Conservation (phyloP, 1,140 invertebrate genomes). For the Pseudomyrmex gracilis region DNA sequence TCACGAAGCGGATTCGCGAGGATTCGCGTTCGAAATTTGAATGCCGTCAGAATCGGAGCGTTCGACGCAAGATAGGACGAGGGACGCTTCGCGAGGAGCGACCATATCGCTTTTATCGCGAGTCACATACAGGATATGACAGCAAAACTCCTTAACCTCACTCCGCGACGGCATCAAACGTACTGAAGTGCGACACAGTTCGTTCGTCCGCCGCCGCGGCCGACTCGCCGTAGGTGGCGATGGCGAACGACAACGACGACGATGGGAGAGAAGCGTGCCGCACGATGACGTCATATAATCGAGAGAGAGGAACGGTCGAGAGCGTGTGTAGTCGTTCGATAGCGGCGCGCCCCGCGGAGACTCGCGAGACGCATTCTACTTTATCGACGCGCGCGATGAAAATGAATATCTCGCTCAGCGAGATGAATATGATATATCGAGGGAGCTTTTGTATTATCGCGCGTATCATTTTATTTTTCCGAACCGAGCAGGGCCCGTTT, state of each 20-base stretch:
- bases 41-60: not conserved
- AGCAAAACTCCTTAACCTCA: conserved; percentile 46
- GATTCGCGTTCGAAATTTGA: conserved; percentile 30
- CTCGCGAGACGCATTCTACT: not conserved
- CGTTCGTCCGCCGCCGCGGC: conserved; percentile 37
- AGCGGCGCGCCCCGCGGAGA: not conserved
- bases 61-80: conserved; percentile 27
- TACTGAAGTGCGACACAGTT: conserved; percentile 62
- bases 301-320: conserved; percentile 1
- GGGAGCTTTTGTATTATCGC: conserved; percentile 7
- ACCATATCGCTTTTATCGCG: conserved; percentile 65
- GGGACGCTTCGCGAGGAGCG: conserved; percentile 57
- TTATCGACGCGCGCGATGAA: conserved; percentile 55
- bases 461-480: not conserved
- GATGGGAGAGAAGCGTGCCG: conserved; percentile 13
- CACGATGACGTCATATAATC: conserved; percentile 26
- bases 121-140: conserved; percentile 13
- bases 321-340: not conserved
- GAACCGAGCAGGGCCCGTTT: not conserved
- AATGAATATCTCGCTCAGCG: not conserved
- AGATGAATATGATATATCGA: not conserved
- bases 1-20: not conserved
- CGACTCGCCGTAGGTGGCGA: conserved; percentile 38
- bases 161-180: conserved; percentile 70
- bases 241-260: not conserved